Base-by-base conservation (phyloP, 2,888 invertebrate species). In the Caenorhabditis sinica region DNA sequence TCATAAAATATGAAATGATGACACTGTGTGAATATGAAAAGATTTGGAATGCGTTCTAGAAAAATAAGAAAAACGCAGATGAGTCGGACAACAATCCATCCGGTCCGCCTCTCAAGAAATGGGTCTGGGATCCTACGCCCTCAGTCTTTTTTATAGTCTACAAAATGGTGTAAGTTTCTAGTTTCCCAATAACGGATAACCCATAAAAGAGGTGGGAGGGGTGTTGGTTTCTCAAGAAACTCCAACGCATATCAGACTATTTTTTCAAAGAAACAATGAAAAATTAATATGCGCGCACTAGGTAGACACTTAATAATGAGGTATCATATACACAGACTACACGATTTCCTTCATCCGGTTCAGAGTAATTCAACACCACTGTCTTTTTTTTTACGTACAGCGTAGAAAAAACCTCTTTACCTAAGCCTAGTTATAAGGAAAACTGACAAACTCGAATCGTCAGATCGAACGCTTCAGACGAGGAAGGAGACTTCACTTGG, bases 251-350 rank as follows among this genome's bases (percentile, higher is more conserved):
- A n/a, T 61, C 36, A 61, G 30, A 20, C 58, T 40, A 40, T 58
- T 17, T 30, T 30, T 61, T 23, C 2, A 36, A 36, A 6, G 20
- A 53, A 69, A n/a, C 36, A 33, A 23, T 56, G 23, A 69, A 69
- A 69, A 20, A 53, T 51, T 68, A 33, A 68, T 69, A 20, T 28
- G 33, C 33, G 13, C 28, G 1, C 25, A 25, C 30, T 6, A 36
- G n/a, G 36, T 33, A 63, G 53, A 69, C 33, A 69, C 56, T 69
- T 30, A 36, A 69, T 69, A 69, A 69, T 69, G 69, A 69, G 51
- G 53, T 69, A 69, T 56, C 56, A 51, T 61, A 40, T 40, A 36
- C n/a, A 11, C 33, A 68, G 49, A 51, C 51, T 68, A 51, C n/a
- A 17, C 5, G 33, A 36, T 53, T 33, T 69, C n/a, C 40, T 53